A percentile compares a stretch with the other conserved stretches of the same genome.
These are phyloP conservation scores for Misgurnus mizolepis DNA, from an alignment of 2,113 vertebrate species.

Conservation along the genomic window DNA sequence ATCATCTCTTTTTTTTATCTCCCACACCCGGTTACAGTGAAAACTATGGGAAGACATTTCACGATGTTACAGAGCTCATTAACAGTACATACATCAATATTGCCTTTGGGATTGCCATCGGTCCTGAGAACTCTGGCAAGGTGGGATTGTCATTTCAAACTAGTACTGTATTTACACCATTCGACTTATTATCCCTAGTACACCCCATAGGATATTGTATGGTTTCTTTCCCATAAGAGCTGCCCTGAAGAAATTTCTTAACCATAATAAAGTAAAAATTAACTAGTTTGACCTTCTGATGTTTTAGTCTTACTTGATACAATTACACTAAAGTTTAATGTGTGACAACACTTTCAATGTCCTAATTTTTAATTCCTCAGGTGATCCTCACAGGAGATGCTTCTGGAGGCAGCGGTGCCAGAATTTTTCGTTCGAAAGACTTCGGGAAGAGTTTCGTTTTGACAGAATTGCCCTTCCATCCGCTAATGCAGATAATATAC, in stretches of 20 bases:
- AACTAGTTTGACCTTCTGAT: not conserved
- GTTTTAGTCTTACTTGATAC: not conserved
- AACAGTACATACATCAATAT: slow-evolving; percentile 91
- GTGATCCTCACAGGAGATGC: slow-evolving; percentile 88
- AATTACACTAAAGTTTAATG: not conserved
- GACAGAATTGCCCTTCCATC: slow-evolving; percentile 83
- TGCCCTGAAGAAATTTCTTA: not conserved
- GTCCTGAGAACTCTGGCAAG: slow-evolving; percentile 89
- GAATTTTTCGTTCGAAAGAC: slow-evolving; percentile 84
- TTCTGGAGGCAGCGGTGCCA: slow-evolving; percentile 73
- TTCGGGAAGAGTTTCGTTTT: slow-evolving; percentile 81
- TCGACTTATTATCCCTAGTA: too few species aligned
- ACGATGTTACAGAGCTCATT: slow-evolving; percentile 85
- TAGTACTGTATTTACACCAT: too few species aligned
- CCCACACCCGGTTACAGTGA: slow-evolving; percentile 71
- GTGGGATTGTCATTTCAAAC: slow-evolving; percentile 63
- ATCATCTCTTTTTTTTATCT: slow-evolving; percentile 5
- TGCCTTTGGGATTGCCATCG: slow-evolving; percentile 88
- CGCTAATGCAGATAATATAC: slow-evolving; percentile 82
- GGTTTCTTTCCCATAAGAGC: not conserved
- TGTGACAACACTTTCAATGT: not conserved
- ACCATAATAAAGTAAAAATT: not conserved
- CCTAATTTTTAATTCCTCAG: slow-evolving; percentile 64
- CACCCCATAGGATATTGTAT: too few species aligned
- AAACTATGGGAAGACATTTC: slow-evolving; percentile 89